phyloP scores from a whole-genome alignment of 2,888 invertebrate genomes.

The Amphipyra berbera region DNA sequence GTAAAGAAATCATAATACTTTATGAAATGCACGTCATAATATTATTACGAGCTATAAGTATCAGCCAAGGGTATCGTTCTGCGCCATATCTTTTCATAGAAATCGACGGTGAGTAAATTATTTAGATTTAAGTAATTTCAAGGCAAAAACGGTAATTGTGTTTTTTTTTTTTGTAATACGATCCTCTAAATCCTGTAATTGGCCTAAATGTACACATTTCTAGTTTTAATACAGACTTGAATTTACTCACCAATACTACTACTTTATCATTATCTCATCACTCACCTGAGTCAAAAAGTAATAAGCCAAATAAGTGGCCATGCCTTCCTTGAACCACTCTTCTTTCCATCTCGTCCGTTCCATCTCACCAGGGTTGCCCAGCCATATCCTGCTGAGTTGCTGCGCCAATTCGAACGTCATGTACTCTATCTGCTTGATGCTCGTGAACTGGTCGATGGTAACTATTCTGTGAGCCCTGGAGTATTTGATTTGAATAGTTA shows the following conservation, averaged over 20 bases:
- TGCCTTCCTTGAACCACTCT: constrained; percentile 86
- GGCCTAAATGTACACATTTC: too few species aligned
- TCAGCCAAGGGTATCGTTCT: constrained; percentile 2
- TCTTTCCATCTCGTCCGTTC: constrained; percentile 80
- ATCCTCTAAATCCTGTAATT: too few species aligned
- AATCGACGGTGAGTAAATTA: not conserved
- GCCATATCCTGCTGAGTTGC: constrained; percentile 82
- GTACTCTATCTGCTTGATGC: constrained; percentile 76
- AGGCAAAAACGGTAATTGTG: too few species aligned
- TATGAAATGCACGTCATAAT: not conserved
- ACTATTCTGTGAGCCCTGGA: constrained; percentile 74
- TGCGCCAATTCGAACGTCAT: constrained; percentile 82
- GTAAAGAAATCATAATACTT: not conserved
- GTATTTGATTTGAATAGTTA: not conserved
- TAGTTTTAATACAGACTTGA: too few species aligned
- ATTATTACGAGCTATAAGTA: constrained; percentile 1
- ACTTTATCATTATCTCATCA: not conserved
- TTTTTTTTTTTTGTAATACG: too few species aligned
- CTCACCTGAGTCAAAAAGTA: constrained; percentile 80
- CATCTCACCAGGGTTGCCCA: constrained; percentile 82
- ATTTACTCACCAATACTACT: too few species aligned
- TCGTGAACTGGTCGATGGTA: constrained; percentile 71
- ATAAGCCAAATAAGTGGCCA: constrained; percentile 83
- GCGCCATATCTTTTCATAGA: constrained; percentile 5
- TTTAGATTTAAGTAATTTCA: too few species aligned